These are phyloP conservation scores for Burhinus bistriatus DNA, from an alignment of 2,113 vertebrate genomes.

Conservation along the genomic window DNA sequence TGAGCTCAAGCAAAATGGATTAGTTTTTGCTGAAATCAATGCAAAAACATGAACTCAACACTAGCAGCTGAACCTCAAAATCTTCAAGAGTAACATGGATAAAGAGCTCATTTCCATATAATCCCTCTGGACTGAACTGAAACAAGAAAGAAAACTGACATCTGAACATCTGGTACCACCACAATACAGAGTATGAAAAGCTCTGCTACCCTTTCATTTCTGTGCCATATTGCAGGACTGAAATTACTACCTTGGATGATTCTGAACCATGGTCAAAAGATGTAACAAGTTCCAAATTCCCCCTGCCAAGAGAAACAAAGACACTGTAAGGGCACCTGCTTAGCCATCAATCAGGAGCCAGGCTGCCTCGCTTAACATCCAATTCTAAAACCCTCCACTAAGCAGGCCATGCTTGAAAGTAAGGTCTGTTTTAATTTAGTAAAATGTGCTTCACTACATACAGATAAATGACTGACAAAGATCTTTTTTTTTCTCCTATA, in stretches of 20 bases:
- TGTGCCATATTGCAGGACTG: background rate
- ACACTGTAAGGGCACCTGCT: background rate
- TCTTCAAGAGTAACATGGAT: background rate
- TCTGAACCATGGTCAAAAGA: background rate
- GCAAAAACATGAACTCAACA: background rate
- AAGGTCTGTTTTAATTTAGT: background rate
- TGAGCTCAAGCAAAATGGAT: background rate
- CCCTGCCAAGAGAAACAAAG: background rate
- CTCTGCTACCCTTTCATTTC: background rate
- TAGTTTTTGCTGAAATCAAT: background rate
- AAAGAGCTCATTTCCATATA: constrained; percentile 9
- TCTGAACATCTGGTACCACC: background rate
- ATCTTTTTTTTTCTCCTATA: background rate
- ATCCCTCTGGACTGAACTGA: background rate
- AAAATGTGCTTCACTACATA: background rate
- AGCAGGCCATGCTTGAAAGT: background rate
- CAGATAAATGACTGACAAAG: background rate
- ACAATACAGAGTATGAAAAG: background rate
- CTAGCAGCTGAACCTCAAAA: background rate
- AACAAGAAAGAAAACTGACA: background rate
- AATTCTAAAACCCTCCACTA: background rate
- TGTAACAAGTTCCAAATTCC: background rate
- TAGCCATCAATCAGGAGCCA: background rate
- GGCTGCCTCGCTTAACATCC: background rate
- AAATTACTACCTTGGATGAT: background rate